Conservation (phyloP, 2,888 invertebrate genomes). For the Hermaeophaga mercurialis region DNA sequence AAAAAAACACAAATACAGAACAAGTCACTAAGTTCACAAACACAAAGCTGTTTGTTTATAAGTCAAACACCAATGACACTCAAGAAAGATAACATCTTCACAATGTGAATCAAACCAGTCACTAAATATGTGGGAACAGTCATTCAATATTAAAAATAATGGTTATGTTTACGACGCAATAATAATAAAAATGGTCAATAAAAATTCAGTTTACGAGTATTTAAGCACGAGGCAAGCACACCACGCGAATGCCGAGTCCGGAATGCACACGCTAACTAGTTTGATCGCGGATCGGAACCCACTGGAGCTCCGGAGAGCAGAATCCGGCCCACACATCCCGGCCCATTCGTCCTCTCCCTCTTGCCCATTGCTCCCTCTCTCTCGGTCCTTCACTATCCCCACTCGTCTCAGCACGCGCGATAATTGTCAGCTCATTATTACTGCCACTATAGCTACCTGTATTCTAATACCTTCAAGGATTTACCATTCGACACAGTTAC, state of each 20-base stretch:
- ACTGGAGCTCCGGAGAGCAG: slow-evolving; percentile 67
- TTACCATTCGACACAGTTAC: slow-evolving; percentile 40
- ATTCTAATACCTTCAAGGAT: slow-evolving; percentile 44
- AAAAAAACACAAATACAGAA: slow-evolving; percentile 31
- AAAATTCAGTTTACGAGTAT: slow-evolving; percentile 45
- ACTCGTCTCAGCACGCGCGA: slow-evolving; percentile 53
- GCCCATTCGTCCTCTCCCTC: slow-evolving; percentile 56
- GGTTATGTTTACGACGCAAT: slow-evolving; percentile 57
- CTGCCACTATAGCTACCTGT: slow-evolving; percentile 56
- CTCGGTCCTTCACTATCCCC: slow-evolving; percentile 49
- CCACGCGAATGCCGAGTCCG: slow-evolving; percentile 56
- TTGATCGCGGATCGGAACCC: slow-evolving; percentile 64
- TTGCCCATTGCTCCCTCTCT: slow-evolving; percentile 51
- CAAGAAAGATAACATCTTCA: slow-evolving; percentile 37
- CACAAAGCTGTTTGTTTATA: slow-evolving; percentile 25
- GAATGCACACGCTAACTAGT: slow-evolving; percentile 70
- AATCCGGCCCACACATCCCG: slow-evolving; percentile 63
- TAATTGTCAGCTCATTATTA: slow-evolving; percentile 56
- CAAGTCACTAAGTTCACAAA: slow-evolving; percentile 39
- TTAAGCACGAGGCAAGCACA: slow-evolving; percentile 53
- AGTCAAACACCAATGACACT: slow-evolving; percentile 37
- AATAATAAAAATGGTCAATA: slow-evolving; percentile 53
- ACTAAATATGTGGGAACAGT: slow-evolving; percentile 33
- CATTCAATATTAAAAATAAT: slow-evolving; percentile 49
- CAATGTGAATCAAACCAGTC: slow-evolving; percentile 32